These are phyloP conservation scores for Virgularia gustaviana DNA, from an alignment of 92 coral and sea anemone species.

Conservation along the genomic window DNA sequence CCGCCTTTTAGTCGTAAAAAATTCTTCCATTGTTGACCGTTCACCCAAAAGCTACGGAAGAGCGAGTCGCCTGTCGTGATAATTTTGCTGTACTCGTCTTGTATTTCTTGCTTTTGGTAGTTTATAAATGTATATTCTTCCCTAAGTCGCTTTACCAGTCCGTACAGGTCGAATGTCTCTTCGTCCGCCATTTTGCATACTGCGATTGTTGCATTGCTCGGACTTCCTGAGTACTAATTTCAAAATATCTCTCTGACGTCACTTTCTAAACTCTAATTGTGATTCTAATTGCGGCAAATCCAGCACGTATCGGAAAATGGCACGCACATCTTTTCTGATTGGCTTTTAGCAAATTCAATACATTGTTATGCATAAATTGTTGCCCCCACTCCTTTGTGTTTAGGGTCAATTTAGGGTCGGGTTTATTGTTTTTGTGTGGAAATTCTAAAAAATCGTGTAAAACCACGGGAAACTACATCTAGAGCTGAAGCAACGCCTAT, in stretches of 20 bases:
- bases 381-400: no score
- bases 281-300: no score
- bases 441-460: no score
- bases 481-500: no score
- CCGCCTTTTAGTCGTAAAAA: conserved; percentile 66
- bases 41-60: conserved; percentile 84
- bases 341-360: no score
- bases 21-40: conserved; percentile 89
- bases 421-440: no score
- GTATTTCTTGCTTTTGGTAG: conserved; percentile 72
- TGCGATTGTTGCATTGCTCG: neutral
- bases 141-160: conserved; percentile 8
- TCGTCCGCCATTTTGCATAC: conserved; percentile 46
- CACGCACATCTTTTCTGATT: no score
- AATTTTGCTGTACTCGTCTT: conserved; percentile 62
- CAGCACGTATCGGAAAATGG: no score
- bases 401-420: no score
- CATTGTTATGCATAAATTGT: no score
- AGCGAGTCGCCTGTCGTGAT: conserved; percentile 79
- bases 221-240: conserved; percentile 20
- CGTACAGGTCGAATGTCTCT: conserved; percentile 1
- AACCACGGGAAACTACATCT: no score
- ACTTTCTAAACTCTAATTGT: no score
- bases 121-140: conserved; percentile 78
- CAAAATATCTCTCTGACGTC: neutral